Percentiles rank a stretch among this genome's conserved stretches.
phyloP scores from a whole-genome alignment of 2,888 invertebrate genomes.

The Apodemia mormo region DNA sequence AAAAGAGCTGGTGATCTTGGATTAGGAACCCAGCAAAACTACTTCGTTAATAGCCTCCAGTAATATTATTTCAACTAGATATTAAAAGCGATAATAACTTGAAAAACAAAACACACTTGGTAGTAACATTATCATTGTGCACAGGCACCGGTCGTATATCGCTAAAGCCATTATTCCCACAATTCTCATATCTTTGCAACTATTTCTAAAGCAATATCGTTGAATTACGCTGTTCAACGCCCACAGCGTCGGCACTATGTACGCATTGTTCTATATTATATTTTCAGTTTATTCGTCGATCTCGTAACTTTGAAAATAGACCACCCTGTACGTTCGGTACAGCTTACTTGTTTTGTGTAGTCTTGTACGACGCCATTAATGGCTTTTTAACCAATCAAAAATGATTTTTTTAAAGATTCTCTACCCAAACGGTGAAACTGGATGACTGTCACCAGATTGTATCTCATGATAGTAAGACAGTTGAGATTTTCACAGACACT shows the following conservation, averaged over 20 bases:
- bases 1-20: too few relatives aligned
- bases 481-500: too few relatives aligned
- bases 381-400: neutral
- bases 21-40: neutral
- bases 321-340: conserved; percentile 23
- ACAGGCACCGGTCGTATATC: conserved; percentile 21
- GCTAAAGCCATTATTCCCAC: conserved; percentile 32
- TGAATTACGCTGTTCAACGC: conserved; percentile 33
- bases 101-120: conserved; percentile 10
- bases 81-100: neutral
- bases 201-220: conserved; percentile 35
- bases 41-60: neutral
- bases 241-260: conserved; percentile 26
- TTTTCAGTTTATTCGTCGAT: conserved; percentile 18
- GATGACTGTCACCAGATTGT: too few relatives aligned
- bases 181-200: conserved; percentile 34
- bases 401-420: too few relatives aligned
- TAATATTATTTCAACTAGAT: neutral
- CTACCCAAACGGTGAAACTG: too few relatives aligned
- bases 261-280: conserved; percentile 13
- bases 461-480: too few relatives aligned
- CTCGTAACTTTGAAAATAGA: conserved; percentile 22
- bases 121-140: neutral
- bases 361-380: neutral
- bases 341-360: conserved; percentile 21